A percentile compares a stretch with the other conserved stretches of the same genome.
phyloP scores from a whole-genome alignment of 2,113 vertebrate species.

The Hirundichthys speculiger region DNA sequence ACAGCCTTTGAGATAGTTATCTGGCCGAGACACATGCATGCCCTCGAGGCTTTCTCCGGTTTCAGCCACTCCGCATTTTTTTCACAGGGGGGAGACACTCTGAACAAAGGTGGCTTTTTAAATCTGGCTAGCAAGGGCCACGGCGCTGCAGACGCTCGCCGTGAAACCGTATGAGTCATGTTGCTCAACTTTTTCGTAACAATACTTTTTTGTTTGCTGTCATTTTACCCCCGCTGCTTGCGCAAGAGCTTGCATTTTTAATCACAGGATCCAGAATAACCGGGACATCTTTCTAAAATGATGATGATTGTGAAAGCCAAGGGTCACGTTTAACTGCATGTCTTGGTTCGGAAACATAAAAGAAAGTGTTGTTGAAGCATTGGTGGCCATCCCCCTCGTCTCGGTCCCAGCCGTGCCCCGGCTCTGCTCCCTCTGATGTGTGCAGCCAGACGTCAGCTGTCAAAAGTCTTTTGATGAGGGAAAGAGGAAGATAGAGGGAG shows the following conservation, averaged over 20 bases:
- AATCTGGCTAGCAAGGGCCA: conserved; percentile 18
- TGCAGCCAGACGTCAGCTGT: conserved; percentile 78
- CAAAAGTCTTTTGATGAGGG: conserved; percentile 75
- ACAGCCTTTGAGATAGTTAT: conserved; percentile 73
- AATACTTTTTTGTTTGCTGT: conserved; percentile 36
- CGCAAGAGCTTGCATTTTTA: background rate
- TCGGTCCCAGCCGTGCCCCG: conserved; percentile 22
- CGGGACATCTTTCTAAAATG: background rate
- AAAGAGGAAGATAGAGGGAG: conserved; percentile 13
- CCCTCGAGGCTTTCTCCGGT: conserved; percentile 53
- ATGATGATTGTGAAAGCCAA: conserved; percentile 7
- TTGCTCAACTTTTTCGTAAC: conserved; percentile 16
- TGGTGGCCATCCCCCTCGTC: conserved; percentile 40
- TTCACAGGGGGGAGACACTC: conserved; percentile 45
- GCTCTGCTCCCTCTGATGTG: conserved; percentile 67
- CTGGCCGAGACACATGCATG: conserved; percentile 60
- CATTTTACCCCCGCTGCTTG: background rate
- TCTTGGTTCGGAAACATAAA: conserved; percentile 47
- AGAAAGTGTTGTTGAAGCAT: conserved; percentile 62
- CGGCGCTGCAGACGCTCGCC: conserved; percentile 42
- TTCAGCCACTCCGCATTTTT: conserved; percentile 57
- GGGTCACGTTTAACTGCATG: conserved; percentile 18
- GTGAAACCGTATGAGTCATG: conserved; percentile 51
- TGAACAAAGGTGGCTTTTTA: conserved; percentile 68
- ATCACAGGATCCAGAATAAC: background rate